A percentile compares a stretch with the other conserved stretches of the same genome.
phyloP scores from a whole-genome alignment of 2,888 invertebrate genomes.

The Tipula vernalis region DNA sequence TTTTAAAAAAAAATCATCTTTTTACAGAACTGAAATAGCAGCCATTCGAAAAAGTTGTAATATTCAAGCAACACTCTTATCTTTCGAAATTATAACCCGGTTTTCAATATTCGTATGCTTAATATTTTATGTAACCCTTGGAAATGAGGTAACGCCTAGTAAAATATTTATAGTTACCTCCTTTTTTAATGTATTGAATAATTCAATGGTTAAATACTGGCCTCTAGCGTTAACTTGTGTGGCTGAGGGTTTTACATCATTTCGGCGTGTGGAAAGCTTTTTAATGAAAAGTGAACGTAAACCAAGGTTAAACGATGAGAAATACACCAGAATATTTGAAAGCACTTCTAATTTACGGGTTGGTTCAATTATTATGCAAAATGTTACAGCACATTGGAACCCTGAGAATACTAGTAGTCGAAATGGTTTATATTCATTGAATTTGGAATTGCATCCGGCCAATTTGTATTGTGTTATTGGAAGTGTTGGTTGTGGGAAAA shows the following conservation, averaged over 20 bases:
- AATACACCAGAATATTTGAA: neutral
- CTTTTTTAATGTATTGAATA: conserved; percentile 46
- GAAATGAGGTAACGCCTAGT: conserved; percentile 43
- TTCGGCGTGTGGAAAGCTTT: conserved; percentile 45
- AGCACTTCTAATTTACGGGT: neutral
- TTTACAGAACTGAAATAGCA: conserved; percentile 48
- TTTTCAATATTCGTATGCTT: conserved; percentile 51
- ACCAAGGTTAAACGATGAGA: neutral
- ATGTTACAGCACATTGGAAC: conserved; percentile 13
- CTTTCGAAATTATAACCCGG: conserved; percentile 39
- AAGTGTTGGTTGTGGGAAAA: conserved; percentile 55
- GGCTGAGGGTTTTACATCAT: conserved; percentile 51
- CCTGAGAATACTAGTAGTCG: neutral
- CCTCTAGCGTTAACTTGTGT: conserved; percentile 46
- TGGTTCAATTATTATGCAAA: neutral
- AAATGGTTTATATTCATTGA: conserved; percentile 13
- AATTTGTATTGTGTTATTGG: conserved; percentile 48
- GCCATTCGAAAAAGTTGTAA: conserved; percentile 50
- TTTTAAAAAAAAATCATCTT: conserved; percentile 31
- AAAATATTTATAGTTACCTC: conserved; percentile 48
- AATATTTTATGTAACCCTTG: conserved; percentile 39
- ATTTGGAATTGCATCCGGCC: conserved; percentile 13
- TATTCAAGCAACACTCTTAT: conserved; percentile 48
- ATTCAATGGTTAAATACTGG: conserved; percentile 35
- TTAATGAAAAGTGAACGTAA: conserved; percentile 20